Base-by-base conservation (phyloP, 2,113 vertebrate species). In the Myodes glareolus region DNA sequence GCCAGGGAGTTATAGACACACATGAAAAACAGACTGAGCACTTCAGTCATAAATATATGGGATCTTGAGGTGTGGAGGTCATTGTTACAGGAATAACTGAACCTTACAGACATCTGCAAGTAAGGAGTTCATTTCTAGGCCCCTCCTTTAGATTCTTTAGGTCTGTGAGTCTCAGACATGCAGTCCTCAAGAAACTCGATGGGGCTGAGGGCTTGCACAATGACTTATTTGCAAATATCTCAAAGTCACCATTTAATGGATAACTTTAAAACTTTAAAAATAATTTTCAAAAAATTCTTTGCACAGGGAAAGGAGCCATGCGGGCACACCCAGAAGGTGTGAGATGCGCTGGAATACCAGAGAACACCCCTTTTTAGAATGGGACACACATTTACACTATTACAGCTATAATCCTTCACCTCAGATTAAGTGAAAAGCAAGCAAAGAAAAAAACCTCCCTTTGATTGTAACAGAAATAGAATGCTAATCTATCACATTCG, bases 171-270 rank as follows among this genome's bases (percentile, higher is more conserved):
- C 65, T 90, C 67, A 91, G 31, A 65, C 8, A 27, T 39, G 2
- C 5, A 42, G 33, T 33, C 36, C 29, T 92, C 47, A n/a, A 77
- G 39, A 73, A 91, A 36, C 19, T 16, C 36, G 7, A 72, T 45
- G 39, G 55, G 76, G 88, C 63, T 45, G 9, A 67, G 81, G 45
- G 58, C 76, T 90, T 45, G 39, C 13, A 80, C 90, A 88, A 68
- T 86, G 92, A 87, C 63, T 89, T 96, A 12, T 7, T 78, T 68
- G 85, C 67, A 95, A 31, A 90, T 3, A 42, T 63, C 25, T 88
- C 92, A 31, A 85, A 61, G 13, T 95, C 42, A 84, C 1, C 67
- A 87, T 36, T 88, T 47, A 58, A 75, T 90, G 52, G 80, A 0
- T 84, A 11, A 86, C 21, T 95, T 47, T 3, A 4, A 19, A 78